These are phyloP conservation scores for Galerucella pusilla DNA, from an alignment of 2,888 invertebrate species.

Conservation along the genomic window DNA sequence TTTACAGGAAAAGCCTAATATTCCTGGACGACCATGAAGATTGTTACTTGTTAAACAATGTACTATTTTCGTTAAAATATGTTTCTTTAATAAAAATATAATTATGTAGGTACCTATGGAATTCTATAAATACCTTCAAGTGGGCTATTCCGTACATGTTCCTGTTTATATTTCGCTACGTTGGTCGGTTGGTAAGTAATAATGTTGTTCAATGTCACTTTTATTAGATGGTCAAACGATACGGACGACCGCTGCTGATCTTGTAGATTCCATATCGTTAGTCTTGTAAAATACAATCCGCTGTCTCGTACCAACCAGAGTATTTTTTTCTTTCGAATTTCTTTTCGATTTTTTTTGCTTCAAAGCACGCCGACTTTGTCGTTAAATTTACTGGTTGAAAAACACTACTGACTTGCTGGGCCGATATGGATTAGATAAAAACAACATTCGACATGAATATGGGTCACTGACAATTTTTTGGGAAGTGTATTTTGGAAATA, in stretches of 20 bases:
- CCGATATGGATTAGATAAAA: too few relatives aligned
- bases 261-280: slow-evolving; percentile 52
- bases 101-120: too few relatives aligned
- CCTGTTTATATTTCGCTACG: slow-evolving; percentile 17
- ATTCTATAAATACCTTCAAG: neutral
- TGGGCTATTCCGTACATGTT: slow-evolving; percentile 10
- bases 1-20: too few relatives aligned
- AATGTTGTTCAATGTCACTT: slow-evolving; percentile 61
- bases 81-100: too few relatives aligned
- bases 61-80: too few relatives aligned
- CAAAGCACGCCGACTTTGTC: slow-evolving; percentile 15
- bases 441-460: too few relatives aligned
- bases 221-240: slow-evolving; percentile 54
- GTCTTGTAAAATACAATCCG: slow-evolving; percentile 48
- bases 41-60: too few relatives aligned
- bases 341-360: neutral
- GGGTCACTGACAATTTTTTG: too few relatives aligned
- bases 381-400: neutral
- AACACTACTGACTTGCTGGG: slow-evolving; percentile 3
- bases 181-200: slow-evolving; percentile 52
- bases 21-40: too few relatives aligned
- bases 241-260: slow-evolving; percentile 53
- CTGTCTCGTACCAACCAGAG: slow-evolving; percentile 37
- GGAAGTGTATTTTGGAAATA: too few relatives aligned
- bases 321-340: slow-evolving; percentile 28